Percentiles rank a stretch among this genome's conserved stretches.
phyloP scores from a whole-genome alignment of 1,140 invertebrate species.

The Bombus sibiricus region DNA sequence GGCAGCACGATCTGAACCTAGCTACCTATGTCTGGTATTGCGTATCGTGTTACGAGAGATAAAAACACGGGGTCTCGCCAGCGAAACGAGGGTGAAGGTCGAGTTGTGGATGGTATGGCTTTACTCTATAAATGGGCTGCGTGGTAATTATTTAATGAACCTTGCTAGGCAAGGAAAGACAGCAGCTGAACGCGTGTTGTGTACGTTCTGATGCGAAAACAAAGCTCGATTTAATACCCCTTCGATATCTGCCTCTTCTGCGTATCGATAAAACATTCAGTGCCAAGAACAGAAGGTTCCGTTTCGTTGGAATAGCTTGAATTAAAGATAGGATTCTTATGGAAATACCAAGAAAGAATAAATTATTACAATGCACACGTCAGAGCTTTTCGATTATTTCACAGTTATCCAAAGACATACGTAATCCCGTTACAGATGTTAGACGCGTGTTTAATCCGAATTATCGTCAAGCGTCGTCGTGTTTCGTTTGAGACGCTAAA shows the following conservation, averaged over 20 bases:
- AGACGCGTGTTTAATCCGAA: no score
- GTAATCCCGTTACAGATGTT: no score
- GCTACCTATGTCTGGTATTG: constrained; percentile 49
- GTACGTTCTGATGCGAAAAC: background rate
- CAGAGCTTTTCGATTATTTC: no score
- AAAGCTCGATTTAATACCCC: background rate
- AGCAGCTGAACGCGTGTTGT: background rate
- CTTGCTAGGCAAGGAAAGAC: background rate
- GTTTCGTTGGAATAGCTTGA: background rate
- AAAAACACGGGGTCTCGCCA: constrained; percentile 53
- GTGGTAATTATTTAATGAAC: constrained; percentile 33
- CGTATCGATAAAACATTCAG: constrained; percentile 4
- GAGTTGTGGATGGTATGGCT: constrained; percentile 26
- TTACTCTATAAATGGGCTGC: constrained; percentile 28
- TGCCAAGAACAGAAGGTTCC: background rate
- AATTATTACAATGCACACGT: background rate
- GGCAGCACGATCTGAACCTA: constrained; percentile 55
- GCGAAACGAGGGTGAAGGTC: constrained; percentile 55
- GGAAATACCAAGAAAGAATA: background rate
- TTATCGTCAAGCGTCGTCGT: no score
- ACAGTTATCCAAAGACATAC: no score
- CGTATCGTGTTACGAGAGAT: constrained; percentile 61
- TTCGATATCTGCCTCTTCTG: no score
- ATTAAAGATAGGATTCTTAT: background rate
- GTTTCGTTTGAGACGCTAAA: background rate